Base-by-base conservation (phyloP, 2,113 vertebrate species). In the Solea senegalensis region DNA sequence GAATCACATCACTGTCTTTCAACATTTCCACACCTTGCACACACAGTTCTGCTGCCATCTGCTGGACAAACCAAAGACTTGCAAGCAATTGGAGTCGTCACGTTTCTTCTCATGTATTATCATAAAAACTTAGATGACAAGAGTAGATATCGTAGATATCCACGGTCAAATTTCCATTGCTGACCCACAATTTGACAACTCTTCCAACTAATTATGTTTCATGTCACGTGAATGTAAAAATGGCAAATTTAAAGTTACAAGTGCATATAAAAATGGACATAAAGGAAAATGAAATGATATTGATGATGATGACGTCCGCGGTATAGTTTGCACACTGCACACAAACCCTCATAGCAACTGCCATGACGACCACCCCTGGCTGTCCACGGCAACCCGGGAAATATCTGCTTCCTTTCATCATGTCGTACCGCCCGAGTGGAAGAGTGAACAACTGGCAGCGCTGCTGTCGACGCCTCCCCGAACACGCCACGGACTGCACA, bases 401-500 rank as follows among this genome's bases (percentile, higher is more conserved):
- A 66, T 65, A 58, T 77, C 28, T 54, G 66, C 28, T 28, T 49
- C 68, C 74, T 88, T 90, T 90, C 75, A 87, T 90, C 69, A 80
- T 53, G 62, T 62, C 16, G 65, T 68, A 60, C 82, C 70, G 78
- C 74, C 83, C 76, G 65, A 59, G 81, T 45, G 68, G 75, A 76
- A 61, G 78, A 45, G 11, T 5, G 74, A 73, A 79, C 88, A 89
- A 90, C 86, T 88, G 87, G 70, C 76, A 85, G 70, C 81, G 16
- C 55, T 21, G n/a, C 76, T 85, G 84, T 90, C 81, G 83, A 67
- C 90, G 78, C 76, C 68, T 79, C 76, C 21, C 65, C 52, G 52
- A 61, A 64, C 68, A 78, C 64, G 69, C 83, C 70, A 50, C 3
- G 49, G 60, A 57, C 79, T 69, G 86, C 79, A 67, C 72, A 43